A percentile compares a stretch with the other conserved stretches of the same genome.
These are phyloP conservation scores for Lepus americanus DNA, from an alignment of 2,113 vertebrate genomes.

Conservation along the genomic window DNA sequence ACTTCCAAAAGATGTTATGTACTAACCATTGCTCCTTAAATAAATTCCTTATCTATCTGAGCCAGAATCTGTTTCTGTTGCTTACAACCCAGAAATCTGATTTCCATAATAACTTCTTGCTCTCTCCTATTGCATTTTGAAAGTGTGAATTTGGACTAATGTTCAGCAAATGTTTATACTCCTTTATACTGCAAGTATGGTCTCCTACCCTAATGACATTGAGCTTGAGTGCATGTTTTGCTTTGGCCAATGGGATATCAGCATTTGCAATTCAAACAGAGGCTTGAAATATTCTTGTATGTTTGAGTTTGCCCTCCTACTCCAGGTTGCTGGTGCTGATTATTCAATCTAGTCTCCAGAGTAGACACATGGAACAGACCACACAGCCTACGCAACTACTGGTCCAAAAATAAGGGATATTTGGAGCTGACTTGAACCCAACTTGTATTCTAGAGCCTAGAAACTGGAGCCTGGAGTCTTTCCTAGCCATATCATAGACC, in stretches of 20 bases:
- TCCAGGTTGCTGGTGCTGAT: conserved; percentile 5
- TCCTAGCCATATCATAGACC: background rate
- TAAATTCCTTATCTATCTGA: too few relatives aligned
- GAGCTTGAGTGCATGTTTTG: background rate
- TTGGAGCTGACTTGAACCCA: background rate
- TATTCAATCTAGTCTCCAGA: background rate
- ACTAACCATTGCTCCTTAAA: background rate
- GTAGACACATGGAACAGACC: background rate
- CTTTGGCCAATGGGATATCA: conserved; percentile 25
- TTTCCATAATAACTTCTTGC: background rate
- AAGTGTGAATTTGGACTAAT: conserved; percentile 5
- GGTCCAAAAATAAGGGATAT: background rate
- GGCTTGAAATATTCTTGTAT: conserved; percentile 8
- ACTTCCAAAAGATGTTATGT: background rate
- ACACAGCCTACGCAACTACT: background rate
- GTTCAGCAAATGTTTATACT: conserved; percentile 44
- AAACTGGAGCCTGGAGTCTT: background rate
- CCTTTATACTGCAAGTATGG: background rate
- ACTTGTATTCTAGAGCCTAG: background rate
- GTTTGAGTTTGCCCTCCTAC: conserved; percentile 23
- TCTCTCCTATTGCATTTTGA: background rate
- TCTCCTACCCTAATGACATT: conserved; percentile 1
- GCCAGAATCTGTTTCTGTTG: background rate
- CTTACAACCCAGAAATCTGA: conserved; percentile 37
- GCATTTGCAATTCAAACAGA: conserved; percentile 34